These are phyloP conservation scores for Megaustenia siamemsis DNA, from an alignment of 2,888 invertebrate genomes.

Conservation along the genomic window DNA sequence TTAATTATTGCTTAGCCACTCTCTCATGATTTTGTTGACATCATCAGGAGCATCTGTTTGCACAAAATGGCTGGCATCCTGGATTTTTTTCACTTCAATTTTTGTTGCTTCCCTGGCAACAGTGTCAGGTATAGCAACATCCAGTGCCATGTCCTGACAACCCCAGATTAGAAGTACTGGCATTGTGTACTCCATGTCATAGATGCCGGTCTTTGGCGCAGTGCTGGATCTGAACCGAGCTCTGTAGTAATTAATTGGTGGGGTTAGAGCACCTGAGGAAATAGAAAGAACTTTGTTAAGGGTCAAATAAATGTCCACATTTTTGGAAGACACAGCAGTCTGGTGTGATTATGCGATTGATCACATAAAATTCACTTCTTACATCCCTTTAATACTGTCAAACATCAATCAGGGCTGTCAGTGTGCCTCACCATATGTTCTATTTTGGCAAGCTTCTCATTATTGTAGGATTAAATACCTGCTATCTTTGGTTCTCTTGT, in stretches of 20 bases:
- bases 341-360: not conserved
- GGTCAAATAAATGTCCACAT: not conserved
- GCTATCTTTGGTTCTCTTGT: no score
- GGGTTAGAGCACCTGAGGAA: conserved; percentile 43
- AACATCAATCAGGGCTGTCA: no score
- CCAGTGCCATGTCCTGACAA: conserved; percentile 61
- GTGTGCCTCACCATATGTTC: no score
- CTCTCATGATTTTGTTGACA: conserved; percentile 42
- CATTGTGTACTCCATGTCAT: conserved; percentile 43
- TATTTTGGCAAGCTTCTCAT: no score
- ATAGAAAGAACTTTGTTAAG: not conserved
- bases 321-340: not conserved
- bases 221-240: not conserved
- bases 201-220: not conserved
- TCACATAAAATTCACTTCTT: no score
- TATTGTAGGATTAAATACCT: no score
- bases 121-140: conserved; percentile 57
- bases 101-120: conserved; percentile 4
- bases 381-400: no score
- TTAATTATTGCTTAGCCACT: conserved; percentile 18
- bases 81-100: conserved; percentile 30
- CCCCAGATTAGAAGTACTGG: conserved; percentile 70
- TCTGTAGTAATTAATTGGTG: conserved; percentile 58
- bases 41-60: conserved; percentile 29
- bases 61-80: conserved; percentile 41